Conservation (phyloP, 2,113 vertebrate genomes). For the Neogobius melanostomus region DNA sequence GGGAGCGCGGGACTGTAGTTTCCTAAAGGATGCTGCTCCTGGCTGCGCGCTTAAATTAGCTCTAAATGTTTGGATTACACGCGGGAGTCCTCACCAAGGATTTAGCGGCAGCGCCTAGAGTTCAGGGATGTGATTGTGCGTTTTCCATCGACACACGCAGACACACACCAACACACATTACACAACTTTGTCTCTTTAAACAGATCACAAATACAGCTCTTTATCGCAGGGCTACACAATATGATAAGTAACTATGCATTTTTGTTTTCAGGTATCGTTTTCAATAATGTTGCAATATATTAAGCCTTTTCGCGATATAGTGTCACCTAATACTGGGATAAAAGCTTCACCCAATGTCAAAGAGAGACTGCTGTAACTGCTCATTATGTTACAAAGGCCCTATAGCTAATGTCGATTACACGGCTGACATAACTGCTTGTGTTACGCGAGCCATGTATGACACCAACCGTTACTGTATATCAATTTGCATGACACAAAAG, state of each 20-base stretch:
- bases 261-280: too few relatives aligned
- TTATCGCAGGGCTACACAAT: too few relatives aligned
- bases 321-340: too few relatives aligned
- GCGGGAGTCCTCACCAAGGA: slow-evolving; percentile 75
- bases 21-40: slow-evolving; percentile 77
- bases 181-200: slow-evolving; percentile 1
- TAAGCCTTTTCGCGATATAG: too few relatives aligned
- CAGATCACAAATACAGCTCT: slow-evolving; percentile 42
- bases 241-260: too few relatives aligned
- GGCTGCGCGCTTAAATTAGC: slow-evolving; percentile 79
- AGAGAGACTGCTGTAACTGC: slow-evolving; percentile 15
- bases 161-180: slow-evolving; percentile 21
- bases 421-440: background rate
- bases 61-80: slow-evolving; percentile 80
- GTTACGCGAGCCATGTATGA: background rate
- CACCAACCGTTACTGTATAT: background rate
- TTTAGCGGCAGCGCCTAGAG: slow-evolving; percentile 70
- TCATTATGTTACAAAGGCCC: background rate
- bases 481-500: background rate
- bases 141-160: slow-evolving; percentile 36
- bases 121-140: slow-evolving; percentile 48
- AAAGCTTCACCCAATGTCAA: slow-evolving; percentile 6
- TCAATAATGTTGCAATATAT: too few relatives aligned
- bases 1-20: slow-evolving; percentile 59
- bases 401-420: slow-evolving; percentile 4